Evolutionary conservation across 2,113 vertebrate genomes (phyloP).

Genomic region (Orientallactaga bullata): DNA sequence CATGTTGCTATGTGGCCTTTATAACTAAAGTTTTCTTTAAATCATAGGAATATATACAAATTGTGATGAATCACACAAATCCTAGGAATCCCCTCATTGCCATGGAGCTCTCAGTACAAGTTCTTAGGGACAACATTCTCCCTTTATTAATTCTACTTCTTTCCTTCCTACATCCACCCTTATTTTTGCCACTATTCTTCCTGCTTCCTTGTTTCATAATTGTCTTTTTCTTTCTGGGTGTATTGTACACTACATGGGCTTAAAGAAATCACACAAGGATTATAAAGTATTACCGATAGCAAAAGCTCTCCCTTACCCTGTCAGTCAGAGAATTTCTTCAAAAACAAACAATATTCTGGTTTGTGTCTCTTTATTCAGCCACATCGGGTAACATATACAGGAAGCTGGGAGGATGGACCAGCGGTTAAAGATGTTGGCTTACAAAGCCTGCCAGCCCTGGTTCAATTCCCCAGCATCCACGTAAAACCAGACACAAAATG

Average conservation of each 20-base stretch:
- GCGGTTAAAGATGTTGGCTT: too few relatives aligned
- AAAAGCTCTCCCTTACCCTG: not conserved
- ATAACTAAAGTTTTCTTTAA: conserved; percentile 35
- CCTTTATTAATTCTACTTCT: not conserved
- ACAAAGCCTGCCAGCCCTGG: too few relatives aligned
- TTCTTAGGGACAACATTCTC: not conserved
- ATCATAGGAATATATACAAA: conserved; percentile 48
- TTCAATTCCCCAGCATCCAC: too few relatives aligned
- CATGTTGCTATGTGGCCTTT: not conserved
- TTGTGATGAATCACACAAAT: not conserved
- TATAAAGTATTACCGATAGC: not conserved
- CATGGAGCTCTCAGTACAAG: not conserved
- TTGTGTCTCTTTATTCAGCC: not conserved
- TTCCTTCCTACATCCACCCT: not conserved
- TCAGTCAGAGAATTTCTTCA: not conserved
- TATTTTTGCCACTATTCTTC: not conserved
- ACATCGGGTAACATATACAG: not conserved
- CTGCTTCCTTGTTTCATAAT: not conserved
- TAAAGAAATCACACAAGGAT: not conserved
- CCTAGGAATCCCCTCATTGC: not conserved
- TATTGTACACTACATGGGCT: not conserved
- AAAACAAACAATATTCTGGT: not conserved
- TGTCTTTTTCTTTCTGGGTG: conserved; percentile 9
- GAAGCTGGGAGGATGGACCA: too few relatives aligned
- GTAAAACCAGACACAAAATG: too few relatives aligned